Percentiles rank a stretch among this genome's conserved stretches.
These are phyloP conservation scores for Sarcophilus harrisii DNA, from an alignment of 2,797 vertebrate species.

Conservation along the genomic window DNA sequence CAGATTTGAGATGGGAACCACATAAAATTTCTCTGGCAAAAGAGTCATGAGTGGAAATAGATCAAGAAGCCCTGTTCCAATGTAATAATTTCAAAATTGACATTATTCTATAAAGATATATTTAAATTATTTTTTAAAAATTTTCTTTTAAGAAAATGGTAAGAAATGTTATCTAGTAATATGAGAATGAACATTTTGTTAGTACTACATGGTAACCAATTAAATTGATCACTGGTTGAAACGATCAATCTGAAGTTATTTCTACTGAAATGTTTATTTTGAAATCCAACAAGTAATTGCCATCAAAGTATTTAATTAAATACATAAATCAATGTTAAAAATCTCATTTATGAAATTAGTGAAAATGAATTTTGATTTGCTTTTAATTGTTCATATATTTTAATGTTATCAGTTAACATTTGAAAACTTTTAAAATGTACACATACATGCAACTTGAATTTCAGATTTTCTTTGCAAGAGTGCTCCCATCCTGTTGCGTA, in stretches of 20 bases:
- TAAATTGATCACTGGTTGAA: not conserved
- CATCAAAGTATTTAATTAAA: not conserved
- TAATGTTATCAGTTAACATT: not conserved
- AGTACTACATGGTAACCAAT: rapidly evolving
- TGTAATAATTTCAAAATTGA: not conserved
- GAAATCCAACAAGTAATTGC: not conserved
- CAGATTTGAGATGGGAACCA: too few relatives aligned
- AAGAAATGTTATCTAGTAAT: not conserved
- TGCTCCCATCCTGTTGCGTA: constrained; percentile 95
- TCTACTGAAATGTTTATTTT: not conserved
- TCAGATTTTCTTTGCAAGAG: constrained; percentile 92
- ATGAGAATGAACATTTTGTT: not conserved
- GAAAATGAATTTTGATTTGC: not conserved
- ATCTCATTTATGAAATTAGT: not conserved
- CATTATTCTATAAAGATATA: not conserved
- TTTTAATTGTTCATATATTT: not conserved
- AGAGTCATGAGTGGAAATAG: too few relatives aligned
- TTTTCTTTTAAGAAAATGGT: not conserved
- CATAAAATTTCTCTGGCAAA: too few relatives aligned
- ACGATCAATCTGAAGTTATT: not conserved
- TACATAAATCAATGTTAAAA: not conserved
- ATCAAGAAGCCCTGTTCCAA: too few relatives aligned
- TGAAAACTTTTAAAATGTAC: not conserved
- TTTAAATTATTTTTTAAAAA: constrained; percentile 26
- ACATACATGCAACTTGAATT: constrained; percentile 96